Conservation (phyloP, 2,888 invertebrate species). For the Iphiclides podalirius region DNA sequence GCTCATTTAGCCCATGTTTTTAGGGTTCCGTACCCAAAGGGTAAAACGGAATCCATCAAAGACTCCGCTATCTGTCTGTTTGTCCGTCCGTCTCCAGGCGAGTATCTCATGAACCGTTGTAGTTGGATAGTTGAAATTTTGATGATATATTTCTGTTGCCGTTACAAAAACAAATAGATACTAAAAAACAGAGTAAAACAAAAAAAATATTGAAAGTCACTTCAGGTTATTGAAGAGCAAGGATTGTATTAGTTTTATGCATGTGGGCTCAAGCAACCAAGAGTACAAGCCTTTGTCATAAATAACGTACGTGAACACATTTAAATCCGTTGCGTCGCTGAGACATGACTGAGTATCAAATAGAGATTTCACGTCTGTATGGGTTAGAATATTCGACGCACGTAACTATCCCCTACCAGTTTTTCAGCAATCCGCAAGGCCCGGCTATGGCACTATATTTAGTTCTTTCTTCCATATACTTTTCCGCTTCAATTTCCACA, state of each 20-base stretch:
- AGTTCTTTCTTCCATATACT: constrained; percentile 47
- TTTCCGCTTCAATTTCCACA: constrained; percentile 50
- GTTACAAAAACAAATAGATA: too few relatives aligned
- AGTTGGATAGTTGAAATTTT: too few relatives aligned
- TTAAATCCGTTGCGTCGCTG: constrained; percentile 2
- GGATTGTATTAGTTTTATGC: not conserved
- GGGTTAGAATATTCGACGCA: constrained; percentile 18
- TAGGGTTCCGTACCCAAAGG: too few relatives aligned
- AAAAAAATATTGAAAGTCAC: too few relatives aligned
- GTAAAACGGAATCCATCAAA: too few relatives aligned
- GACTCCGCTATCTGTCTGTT: too few relatives aligned
- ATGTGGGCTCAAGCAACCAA: not conserved
- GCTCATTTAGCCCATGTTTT: too few relatives aligned
- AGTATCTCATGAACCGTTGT: too few relatives aligned
- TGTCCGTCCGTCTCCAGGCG: too few relatives aligned
- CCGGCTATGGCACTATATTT: constrained; percentile 44
- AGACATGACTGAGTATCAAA: constrained; percentile 9
- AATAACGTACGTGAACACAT: not conserved
- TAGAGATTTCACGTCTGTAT: constrained; percentile 16
- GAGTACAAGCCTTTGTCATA: not conserved
- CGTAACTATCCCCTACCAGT: constrained; percentile 16
- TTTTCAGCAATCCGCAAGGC: constrained; percentile 40
- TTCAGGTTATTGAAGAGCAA: too few relatives aligned
- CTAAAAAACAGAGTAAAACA: too few relatives aligned
- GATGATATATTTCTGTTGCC: too few relatives aligned